A percentile compares a stretch with the other conserved stretches of the same genome.
phyloP scores from a whole-genome alignment of 2,888 invertebrate species.

The Catocala sponsa region DNA sequence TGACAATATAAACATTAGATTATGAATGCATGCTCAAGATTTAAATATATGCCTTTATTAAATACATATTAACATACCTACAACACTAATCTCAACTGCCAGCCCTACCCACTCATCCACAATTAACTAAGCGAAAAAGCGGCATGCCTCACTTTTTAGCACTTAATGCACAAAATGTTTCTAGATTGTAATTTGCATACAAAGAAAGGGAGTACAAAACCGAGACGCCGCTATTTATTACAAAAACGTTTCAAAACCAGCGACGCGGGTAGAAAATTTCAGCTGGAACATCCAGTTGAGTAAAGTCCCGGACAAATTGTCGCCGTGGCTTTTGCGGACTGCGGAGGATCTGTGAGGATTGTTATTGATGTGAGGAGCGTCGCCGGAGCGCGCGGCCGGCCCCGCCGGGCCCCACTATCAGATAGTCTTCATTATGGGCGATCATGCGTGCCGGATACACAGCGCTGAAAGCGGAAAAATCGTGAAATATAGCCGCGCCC shows the following conservation, averaged over 20 bases:
- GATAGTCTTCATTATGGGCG: conserved; percentile 78
- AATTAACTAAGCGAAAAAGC: conserved; percentile 53
- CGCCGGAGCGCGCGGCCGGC: conserved; percentile 42
- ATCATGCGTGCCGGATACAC: conserved; percentile 76
- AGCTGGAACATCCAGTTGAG: conserved; percentile 63
- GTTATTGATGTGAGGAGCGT: conserved; percentile 77
- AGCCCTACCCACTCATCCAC: conserved; percentile 40
- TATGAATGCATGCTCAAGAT: no score
- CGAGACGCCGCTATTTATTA: conserved; percentile 55
- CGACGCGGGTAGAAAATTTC: conserved; percentile 52
- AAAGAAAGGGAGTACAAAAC: conserved; percentile 54
- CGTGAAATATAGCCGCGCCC: conserved; percentile 67
- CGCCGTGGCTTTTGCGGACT: conserved; percentile 72
- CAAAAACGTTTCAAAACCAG: conserved; percentile 58
- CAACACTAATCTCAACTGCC: no score
- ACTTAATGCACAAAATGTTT: conserved; percentile 53
- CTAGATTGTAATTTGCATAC: conserved; percentile 53
- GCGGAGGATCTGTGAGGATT: conserved; percentile 73
- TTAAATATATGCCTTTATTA: no score
- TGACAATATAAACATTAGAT: no score
- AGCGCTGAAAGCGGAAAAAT: conserved; percentile 69
- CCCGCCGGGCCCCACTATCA: conserved; percentile 58
- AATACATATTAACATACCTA: no score
- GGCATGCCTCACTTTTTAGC: conserved; percentile 44
- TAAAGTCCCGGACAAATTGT: conserved; percentile 77